Conservation (phyloP, 2,888 invertebrate genomes). For the Platynereis dumerilii region DNA sequence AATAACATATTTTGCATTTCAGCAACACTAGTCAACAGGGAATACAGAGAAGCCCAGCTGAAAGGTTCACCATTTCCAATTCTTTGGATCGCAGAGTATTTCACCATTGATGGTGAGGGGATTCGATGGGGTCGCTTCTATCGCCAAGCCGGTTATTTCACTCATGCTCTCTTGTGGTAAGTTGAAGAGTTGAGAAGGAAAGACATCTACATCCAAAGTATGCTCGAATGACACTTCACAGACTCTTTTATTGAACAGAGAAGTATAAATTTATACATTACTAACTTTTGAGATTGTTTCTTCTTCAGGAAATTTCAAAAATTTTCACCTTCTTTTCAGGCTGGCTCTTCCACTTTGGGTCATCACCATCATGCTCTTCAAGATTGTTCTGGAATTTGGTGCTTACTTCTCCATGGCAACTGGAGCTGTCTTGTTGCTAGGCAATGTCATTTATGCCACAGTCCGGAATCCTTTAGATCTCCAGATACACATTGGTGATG, state of each 20-base stretch:
- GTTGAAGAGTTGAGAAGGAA: too few relatives aligned
- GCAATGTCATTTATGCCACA: constrained; percentile 67
- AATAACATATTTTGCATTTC: constrained; percentile 29
- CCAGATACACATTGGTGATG: constrained; percentile 65
- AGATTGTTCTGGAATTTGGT: constrained; percentile 67
- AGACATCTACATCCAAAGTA: too few relatives aligned
- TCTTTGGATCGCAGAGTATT: constrained; percentile 71
- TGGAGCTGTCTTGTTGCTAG: constrained; percentile 66
- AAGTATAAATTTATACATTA: too few relatives aligned
- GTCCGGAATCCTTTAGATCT: constrained; percentile 67
- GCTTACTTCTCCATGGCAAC: constrained; percentile 66
- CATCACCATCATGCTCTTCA: constrained; percentile 67
- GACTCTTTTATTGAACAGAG: too few relatives aligned
- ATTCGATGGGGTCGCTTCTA: constrained; percentile 69
- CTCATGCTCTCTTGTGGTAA: constrained; percentile 69
- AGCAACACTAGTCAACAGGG: constrained; percentile 69
- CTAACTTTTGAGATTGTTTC: too few relatives aligned
- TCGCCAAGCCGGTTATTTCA: constrained; percentile 69
- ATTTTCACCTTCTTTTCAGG: constrained; percentile 59
- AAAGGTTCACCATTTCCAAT: constrained; percentile 70
- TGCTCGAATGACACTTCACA: too few relatives aligned
- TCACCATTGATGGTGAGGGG: constrained; percentile 71
- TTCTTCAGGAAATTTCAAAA: too few relatives aligned
- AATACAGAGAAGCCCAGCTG: constrained; percentile 68
- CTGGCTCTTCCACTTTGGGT: constrained; percentile 69